Evolutionary conservation across 2,113 vertebrate species (phyloP).

Genomic region (Notarius lentiginosus): DNA sequence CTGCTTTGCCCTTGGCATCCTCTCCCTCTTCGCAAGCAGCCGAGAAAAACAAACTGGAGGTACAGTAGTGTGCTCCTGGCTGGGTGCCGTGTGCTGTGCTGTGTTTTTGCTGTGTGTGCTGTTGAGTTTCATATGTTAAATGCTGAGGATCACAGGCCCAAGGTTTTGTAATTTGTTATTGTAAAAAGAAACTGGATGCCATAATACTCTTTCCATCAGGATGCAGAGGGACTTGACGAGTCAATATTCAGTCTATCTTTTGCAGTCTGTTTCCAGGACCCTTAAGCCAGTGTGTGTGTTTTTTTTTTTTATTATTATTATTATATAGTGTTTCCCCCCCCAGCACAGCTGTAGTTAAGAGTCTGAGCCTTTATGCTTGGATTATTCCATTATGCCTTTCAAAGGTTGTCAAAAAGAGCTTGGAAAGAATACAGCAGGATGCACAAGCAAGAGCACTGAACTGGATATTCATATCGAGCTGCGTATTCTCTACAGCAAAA

Average conservation of each 20-base stretch:
- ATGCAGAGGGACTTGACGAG: background rate
- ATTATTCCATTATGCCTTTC: background rate
- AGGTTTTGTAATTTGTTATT: background rate
- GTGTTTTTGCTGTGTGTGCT: background rate
- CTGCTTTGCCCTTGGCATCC: conserved; percentile 80
- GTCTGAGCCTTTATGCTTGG: background rate
- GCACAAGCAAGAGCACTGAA: background rate
- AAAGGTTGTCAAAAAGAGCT: background rate
- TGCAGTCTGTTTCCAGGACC: background rate
- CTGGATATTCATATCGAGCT: background rate
- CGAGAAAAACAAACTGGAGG: conserved; percentile 91
- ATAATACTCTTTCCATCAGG: background rate
- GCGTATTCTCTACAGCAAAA: background rate
- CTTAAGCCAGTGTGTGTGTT: background rate
- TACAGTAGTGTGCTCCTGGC: conserved; percentile 58
- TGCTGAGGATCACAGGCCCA: background rate
- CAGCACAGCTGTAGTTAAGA: background rate
- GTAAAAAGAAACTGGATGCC: background rate
- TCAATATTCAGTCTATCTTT: background rate
- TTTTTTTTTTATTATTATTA: too few relatives aligned
- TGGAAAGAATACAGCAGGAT: too few relatives aligned
- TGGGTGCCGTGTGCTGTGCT: background rate
- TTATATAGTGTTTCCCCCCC: too few relatives aligned
- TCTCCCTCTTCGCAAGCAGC: conserved; percentile 84
- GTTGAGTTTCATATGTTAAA: background rate